Evolutionary conservation across 2,888 invertebrate genomes (phyloP), one percentile per base, ranked within the genome.

Genomic region (Automeris io): DNA sequence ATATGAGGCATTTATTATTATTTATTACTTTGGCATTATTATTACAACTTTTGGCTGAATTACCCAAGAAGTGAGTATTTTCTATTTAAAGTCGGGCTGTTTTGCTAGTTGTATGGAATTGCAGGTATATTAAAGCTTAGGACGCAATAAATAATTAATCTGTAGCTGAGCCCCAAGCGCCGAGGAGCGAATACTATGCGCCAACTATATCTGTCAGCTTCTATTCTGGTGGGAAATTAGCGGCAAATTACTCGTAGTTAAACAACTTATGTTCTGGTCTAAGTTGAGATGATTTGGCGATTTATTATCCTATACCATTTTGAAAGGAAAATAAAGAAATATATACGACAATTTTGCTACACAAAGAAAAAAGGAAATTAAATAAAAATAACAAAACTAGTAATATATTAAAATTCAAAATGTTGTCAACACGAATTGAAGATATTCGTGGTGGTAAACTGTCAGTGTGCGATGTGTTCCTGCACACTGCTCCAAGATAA

Each of bases 151-250:
- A 29, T 29, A 16, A 29, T 29, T 29, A 29, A 16, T 29, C 29
- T 16, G n/a, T n/a, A 8, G 16, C 29, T 29, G 16, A 29, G 29
- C 29, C n/a, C 29, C 29, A n/a, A 16, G 16, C 29, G 8, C 29
- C 29, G 16, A 16, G 16, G 29, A 29, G 16, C 16, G 4, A 8
- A 29, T 29, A 16, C 29, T 29, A 29, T 29, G 37, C 16, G 13
- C 22, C 22, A 12, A 22, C 31, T 25, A 18, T 32, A 32, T 37
- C 37, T 37, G 37, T 8, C 16, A 31, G 37, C 23, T 21, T 43
- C 51, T 54, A 61, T 61, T 54, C 63, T 59, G 39, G 49, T 44
- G 61, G 62, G 54, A 66, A 67, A 67, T 69, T 61, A 60, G 46
- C 51, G 40, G 47, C 42, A 56, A 67, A 66, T 64, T 63, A 57